Conservation (phyloP, 2,113 vertebrate species). For the Speoplatyrhinus poulsoni region DNA sequence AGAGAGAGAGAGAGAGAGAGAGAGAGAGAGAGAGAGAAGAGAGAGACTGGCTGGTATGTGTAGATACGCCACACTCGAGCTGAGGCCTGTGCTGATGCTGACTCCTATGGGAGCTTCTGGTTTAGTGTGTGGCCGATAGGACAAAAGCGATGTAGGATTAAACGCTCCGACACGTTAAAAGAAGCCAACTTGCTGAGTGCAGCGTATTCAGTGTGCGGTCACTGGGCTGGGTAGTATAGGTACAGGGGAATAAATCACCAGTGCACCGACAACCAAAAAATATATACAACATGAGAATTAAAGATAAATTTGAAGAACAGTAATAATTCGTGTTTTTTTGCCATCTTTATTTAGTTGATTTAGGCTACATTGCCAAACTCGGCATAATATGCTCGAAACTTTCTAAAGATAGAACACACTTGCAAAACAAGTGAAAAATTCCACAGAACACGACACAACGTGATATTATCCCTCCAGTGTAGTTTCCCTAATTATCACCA, state of each 20-base stretch:
- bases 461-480: too few species aligned
- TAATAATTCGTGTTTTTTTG: too few species aligned
- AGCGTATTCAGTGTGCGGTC: constrained; percentile 45
- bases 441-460: too few species aligned
- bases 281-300: background rate
- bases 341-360: too few species aligned
- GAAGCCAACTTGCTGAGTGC: constrained; percentile 62
- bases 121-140: constrained; percentile 44
- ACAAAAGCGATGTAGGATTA: constrained; percentile 59
- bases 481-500: too few species aligned
- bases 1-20: background rate
- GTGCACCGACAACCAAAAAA: background rate
- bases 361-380: too few species aligned
- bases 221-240: constrained; percentile 34
- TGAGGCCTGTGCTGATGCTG: constrained; percentile 4
- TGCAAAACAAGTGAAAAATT: too few species aligned
- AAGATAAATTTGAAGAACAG: too few species aligned
- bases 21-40: background rate
- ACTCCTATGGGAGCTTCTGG: constrained; percentile 27
- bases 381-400: too few species aligned
- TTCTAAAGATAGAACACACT: too few species aligned
- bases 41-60: constrained; percentile 3
- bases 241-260: background rate
- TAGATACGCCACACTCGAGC: background rate
- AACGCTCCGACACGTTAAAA: constrained; percentile 21